Conservation (phyloP, 1,140 invertebrate species). For the Drosophila carrolli region DNA sequence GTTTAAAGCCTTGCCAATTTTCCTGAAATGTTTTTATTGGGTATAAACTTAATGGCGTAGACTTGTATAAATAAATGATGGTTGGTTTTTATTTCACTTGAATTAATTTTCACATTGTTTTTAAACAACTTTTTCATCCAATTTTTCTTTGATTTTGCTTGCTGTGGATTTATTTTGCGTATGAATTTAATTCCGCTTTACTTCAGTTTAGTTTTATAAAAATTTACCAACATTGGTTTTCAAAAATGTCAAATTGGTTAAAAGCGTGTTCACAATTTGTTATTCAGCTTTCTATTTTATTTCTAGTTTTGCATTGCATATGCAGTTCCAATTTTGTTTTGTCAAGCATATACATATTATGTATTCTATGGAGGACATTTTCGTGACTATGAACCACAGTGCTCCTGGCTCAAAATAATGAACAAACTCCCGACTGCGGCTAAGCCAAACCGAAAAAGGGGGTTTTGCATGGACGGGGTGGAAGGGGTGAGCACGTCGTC, state of each 20-base stretch:
- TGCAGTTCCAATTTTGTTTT: background rate
- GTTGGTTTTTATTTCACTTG: background rate
- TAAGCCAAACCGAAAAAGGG: conserved; percentile 19
- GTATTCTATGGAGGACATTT: background rate
- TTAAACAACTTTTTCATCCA: conserved; percentile 9
- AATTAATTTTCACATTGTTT: conserved; percentile 18
- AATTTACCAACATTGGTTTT: background rate
- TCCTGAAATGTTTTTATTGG: too few species aligned
- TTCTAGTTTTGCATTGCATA: background rate
- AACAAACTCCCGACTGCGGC: conserved; percentile 40
- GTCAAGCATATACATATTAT: background rate
- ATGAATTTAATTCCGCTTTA: background rate
- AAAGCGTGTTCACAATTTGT: background rate
- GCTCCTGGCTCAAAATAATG: conserved; percentile 62
- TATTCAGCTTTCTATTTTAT: background rate
- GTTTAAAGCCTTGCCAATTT: too few species aligned
- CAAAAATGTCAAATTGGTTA: background rate
- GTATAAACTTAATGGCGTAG: too few species aligned
- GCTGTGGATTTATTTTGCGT: background rate
- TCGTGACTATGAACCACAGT: conserved; percentile 27
- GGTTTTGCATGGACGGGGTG: background rate
- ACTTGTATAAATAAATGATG: background rate
- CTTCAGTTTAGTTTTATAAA: background rate
- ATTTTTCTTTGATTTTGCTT: background rate
- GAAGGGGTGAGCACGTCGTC: conserved; percentile 30